phyloP scores from a whole-genome alignment of 2,113 vertebrate species.

The Malurus alboscapulatus region DNA sequence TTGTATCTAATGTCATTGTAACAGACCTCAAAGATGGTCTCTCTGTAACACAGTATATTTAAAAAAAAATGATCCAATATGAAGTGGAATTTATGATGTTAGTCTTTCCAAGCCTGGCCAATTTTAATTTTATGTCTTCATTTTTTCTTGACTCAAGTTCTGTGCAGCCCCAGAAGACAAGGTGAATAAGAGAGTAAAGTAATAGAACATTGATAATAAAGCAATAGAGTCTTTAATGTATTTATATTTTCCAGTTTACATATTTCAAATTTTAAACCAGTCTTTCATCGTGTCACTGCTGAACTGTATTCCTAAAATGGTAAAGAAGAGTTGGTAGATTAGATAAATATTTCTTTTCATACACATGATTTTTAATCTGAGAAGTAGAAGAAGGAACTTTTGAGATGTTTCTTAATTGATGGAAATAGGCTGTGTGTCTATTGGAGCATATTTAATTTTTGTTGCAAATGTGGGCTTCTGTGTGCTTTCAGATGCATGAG shows the following conservation, averaged over 20 bases:
- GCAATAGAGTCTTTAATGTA: not conserved
- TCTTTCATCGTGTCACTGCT: not conserved
- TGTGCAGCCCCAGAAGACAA: not conserved
- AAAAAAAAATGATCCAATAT: not conserved
- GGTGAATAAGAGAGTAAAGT: not conserved
- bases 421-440: not conserved
- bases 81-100: slow-evolving; percentile 11
- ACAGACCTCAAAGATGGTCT: not conserved
- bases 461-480: not conserved
- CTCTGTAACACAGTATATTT: not conserved
- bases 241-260: not conserved
- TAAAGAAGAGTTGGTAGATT: not conserved
- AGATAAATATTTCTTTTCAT: not conserved
- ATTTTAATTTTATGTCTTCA: not conserved
- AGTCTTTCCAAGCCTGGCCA: not conserved
- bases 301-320: not conserved
- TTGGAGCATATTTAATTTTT: not conserved
- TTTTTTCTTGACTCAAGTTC: not conserved
- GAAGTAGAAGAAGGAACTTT: not conserved
- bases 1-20: not conserved
- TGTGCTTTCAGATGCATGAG: not conserved
- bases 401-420: not conserved
- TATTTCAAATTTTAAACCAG: not conserved
- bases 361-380: not conserved
- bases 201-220: not conserved